Conservation (phyloP, 2,797 vertebrate species). For the Falco columbarius region DNA sequence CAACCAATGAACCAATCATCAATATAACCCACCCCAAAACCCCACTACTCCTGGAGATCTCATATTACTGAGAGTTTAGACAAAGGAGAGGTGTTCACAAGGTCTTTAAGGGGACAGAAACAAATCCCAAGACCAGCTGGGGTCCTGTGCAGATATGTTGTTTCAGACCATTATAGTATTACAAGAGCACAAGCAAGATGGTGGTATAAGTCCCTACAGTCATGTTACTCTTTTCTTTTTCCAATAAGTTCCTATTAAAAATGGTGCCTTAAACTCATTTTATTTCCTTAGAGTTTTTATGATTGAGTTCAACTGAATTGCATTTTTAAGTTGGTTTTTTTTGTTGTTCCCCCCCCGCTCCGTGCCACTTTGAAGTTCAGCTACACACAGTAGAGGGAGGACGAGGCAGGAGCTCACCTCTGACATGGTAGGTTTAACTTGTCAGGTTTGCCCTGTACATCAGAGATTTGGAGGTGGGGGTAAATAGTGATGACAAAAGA, state of each 20-base stretch:
- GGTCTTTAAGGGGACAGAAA: not conserved
- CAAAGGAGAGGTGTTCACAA: not conserved
- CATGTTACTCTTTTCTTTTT: not conserved
- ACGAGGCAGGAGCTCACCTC: not conserved
- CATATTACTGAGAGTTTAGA: not conserved
- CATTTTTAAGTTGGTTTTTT: not conserved
- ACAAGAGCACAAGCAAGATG: not conserved
- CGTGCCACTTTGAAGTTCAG: not conserved
- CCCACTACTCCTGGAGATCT: not conserved
- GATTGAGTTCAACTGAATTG: not conserved
- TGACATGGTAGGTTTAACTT: not conserved
- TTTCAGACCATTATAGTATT: not conserved
- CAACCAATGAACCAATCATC: not conserved
- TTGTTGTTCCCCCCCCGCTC: not conserved
- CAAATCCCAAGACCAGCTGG: not conserved
- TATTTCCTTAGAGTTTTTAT: not conserved
- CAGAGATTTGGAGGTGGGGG: not conserved
- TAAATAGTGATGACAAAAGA: not conserved
- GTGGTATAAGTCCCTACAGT: not conserved
- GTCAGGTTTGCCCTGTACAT: not conserved
- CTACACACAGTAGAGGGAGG: not conserved
- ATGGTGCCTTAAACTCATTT: not conserved
- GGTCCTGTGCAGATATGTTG: not conserved
- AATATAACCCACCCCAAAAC: rapidly evolving
- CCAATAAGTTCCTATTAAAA: not conserved